Evolutionary conservation across 2,797 vertebrate species (phyloP), one percentile per base, ranked within the genome.

Genomic region (Tragelaphus eurycerus): DNA sequence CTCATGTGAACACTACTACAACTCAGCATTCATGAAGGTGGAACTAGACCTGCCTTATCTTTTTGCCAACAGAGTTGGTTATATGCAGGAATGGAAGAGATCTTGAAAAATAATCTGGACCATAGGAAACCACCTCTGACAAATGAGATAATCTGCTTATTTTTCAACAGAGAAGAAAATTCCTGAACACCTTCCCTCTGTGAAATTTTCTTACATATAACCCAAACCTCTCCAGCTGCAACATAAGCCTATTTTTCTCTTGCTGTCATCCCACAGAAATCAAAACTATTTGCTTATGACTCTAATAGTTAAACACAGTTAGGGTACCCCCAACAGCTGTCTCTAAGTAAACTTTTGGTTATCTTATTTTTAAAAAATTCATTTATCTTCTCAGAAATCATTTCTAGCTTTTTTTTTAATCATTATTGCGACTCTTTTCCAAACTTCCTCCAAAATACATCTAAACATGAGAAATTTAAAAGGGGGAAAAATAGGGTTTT

Each of bases 161-260:
- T 96, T 96, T 62, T 50, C 88, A 97, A 96, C 64, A 94, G 31
- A 74, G 52, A 95, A 97, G 43, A 81, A 95, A 97, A 96, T 90
- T 97, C 74, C 62, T 59, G 59, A 97, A 95, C 46, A 86, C 67
- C 31, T 84, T 96, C 79, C 43, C 83, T 81, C 83, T 93, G 82
- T 55, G 55, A 92, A 82, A 83, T 92, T 89, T 93, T 93, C 96
- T 97, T 90, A 81, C 25, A 96, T 31, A 81, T 95, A 96, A 88
- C 85, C 27, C 57, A 97, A 64, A 93, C 59, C 79, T 95, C 94
- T 97, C 93, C 54, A 95, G 93, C 74, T 94, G n/a, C 11, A 93
- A 84, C 50, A 81, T 43, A 90, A 84, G 46, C 59, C 84, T 94
- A 74, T 84, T 94, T 96, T 96, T 96, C 85, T 93, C 55, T 93